phyloP scores from a whole-genome alignment of 1,140 invertebrate species.

The Megalonaias nervosa region DNA sequence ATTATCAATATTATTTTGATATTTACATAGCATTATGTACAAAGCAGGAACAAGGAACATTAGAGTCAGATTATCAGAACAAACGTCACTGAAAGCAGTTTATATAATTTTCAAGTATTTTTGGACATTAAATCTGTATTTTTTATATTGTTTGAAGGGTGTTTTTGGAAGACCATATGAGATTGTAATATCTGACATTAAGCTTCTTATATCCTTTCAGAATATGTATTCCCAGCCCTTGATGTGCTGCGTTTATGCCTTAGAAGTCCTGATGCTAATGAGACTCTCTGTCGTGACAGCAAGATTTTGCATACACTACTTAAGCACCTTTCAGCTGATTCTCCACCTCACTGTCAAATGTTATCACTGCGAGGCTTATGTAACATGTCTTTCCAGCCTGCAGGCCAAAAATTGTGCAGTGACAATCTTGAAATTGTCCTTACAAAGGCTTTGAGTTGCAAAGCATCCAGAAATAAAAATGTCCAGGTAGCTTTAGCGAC shows the following conservation, averaged over 20 bases:
- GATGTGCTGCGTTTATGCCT: slow-evolving; percentile 87
- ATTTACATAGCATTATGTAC: too few relatives aligned
- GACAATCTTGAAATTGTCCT: slow-evolving; percentile 43
- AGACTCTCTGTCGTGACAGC: slow-evolving; percentile 72
- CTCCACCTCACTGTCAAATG: slow-evolving; percentile 81
- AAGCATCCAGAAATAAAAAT: slow-evolving; percentile 62
- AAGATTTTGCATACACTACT: slow-evolving; percentile 55
- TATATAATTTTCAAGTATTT: too few relatives aligned
- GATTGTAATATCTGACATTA: neutral
- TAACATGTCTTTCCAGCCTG: slow-evolving; percentile 78
- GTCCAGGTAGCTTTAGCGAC: slow-evolving; percentile 84
- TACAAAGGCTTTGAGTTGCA: slow-evolving; percentile 25
- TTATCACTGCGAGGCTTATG: slow-evolving; percentile 82
- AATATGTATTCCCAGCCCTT: slow-evolving; percentile 87
- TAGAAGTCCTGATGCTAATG: slow-evolving; percentile 78
- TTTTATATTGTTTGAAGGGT: too few relatives aligned
- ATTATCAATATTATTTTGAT: too few relatives aligned
- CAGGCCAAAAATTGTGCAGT: slow-evolving; percentile 49
- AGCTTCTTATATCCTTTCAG: slow-evolving; percentile 70
- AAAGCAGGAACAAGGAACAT: too few relatives aligned
- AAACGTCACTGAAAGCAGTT: too few relatives aligned
- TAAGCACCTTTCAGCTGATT: slow-evolving; percentile 60
- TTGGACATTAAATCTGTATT: too few relatives aligned
- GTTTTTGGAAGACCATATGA: too few relatives aligned
- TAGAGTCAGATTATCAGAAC: too few relatives aligned